Base-by-base conservation (phyloP, 1,140 invertebrate species). In the Drosophila leontia region DNA sequence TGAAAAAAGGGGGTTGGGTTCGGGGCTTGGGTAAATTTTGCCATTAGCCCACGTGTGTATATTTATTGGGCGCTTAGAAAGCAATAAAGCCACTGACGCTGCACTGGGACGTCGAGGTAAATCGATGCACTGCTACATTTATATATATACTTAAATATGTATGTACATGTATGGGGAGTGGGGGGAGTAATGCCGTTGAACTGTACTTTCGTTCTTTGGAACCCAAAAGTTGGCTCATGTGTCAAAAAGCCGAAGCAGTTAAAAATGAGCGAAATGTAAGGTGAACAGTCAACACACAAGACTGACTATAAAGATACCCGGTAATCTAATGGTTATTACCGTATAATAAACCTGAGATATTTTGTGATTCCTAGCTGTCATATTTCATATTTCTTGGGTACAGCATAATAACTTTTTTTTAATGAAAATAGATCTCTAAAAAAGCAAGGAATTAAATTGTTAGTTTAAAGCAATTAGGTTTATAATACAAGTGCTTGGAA, bases 61-160 rank as follows among this genome's bases (percentile, higher is more conserved):
- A 42, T 53, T 71, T 69, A 50, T 69, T 15, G 12, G 37, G n/a
- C 32, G 47, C 39, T 70, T 67, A 32, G 37, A 67, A 70, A 34
- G 39, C 39, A 45, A 39, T 68, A 45, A 55, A 70, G 5, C 37
- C n/a, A 34, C 57, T 47, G 26, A 68, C 60, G 19, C 32, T 64
- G 65, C 64, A 64, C 35, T 37, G 32, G n/a, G 11, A 7, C 7
- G 7, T 67, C 19, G 32, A 34, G 32, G 32, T 62, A 62, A 47
- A 29, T 45, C 9, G 64, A 26, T 67, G 12, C 17, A 17, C 15
- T 35, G 29, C 34, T 57, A 41, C 15, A 15, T 29, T 12, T 17
- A 6, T 50, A 50, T 12, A 12, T 29, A 7, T 50, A 50, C 12
- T 15, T 12, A 19, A 5, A 7, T n/a, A n/a, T 11, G n/a, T n/a